Base-by-base conservation (phyloP, 2,888 invertebrate genomes). In the Nyleta sp. region DNA sequence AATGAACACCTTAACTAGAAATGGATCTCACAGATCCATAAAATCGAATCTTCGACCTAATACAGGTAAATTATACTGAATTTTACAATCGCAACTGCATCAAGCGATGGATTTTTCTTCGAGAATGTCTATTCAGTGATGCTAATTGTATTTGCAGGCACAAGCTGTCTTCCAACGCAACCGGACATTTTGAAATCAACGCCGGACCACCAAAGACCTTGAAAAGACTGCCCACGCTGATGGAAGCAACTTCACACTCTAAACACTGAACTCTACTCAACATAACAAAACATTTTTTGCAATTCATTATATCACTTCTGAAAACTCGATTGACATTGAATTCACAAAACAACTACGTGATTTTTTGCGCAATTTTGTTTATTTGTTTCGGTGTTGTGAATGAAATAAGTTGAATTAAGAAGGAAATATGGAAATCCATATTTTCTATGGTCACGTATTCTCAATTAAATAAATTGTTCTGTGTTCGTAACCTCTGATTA, bases 131-230 rank as follows among this genome's bases (percentile, higher is more conserved):
- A 4, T 6, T 28, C n/a, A n/a, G n/a, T n/a, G n/a, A 28, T 28
- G 5, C 8, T 28, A 6, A 28, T 44, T 20, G 13, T 18, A 65
- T 62, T 84, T 84, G 40, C 55, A 89, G 91, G 89, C 84, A 89
- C 90, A 71, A 89, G 89, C 83, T 90, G 90, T 85, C 87, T 91
- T 85, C 90, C 91, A 82, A 94, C 94, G 20, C 95, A 96, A 88
- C 96, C 96, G 1, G 96, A 96, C 88, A 96, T 96, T 83, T 91
- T 96, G 42, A 96, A 96, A 88, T 96, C 96, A 11, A 96, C 96
- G 2, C 96, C 96, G 6, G 96, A 96, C 89, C 96, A 96, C 88
- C 95, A 95, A 89, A 91, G 92, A 82, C 90, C 90, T 84, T 90
- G 86, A 87, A 81, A 85, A 84, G 84, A 81, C 80, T 81, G 74